Evolutionary conservation across 2,797 vertebrate species (phyloP), one percentile per base, ranked within the genome.

Genomic region (Ctenopoma kingsleyae): DNA sequence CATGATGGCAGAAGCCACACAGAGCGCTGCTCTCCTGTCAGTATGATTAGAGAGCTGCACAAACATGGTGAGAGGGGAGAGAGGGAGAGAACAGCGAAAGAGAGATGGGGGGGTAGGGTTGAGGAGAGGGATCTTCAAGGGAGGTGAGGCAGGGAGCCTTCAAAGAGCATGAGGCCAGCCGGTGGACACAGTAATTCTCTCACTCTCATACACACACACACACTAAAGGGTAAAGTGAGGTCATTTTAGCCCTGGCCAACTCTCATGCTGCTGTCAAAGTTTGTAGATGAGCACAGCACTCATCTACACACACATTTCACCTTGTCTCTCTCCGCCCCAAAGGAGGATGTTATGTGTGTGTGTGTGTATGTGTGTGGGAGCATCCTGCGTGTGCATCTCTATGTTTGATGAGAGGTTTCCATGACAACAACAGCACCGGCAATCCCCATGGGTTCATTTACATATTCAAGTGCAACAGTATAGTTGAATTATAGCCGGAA

Each of bases 381-480:
- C 35, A 32, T 66, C 53, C 72, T 63, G 52, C 48, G 47, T 67
- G 67, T 13, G 22, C 46, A 76, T 76, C 46, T 75, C 40, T 59
- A 54, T 76, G 71, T 87, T 82, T 88, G 87, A 89, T 73, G 75
- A 82, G 84, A 44, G 66, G 91, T 93, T 87, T 60, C 90, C 87
- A 90, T 87, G 87, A 85, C 88, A 80, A 90, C 89, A 82, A 43
- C 81, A 56, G 77, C 80, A 82, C 67, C 62, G 64, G 79, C 81
- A 84, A 82, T 81, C 83, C 83, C 83, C 62, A 49, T 87, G 86
- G 83, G 76, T 80, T 93, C 78, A 92, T 94, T 90, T 93, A 74
- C 91, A 94, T 94, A 93, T 93, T 92, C 82, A 92, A 94, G 92
- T 91, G 87, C 88, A 89, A 86, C 82, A 75, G 86, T 71, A 83